Evolutionary conservation across 2,888 invertebrate genomes (phyloP).

Genomic region (Stenolophus ochropezus): DNA sequence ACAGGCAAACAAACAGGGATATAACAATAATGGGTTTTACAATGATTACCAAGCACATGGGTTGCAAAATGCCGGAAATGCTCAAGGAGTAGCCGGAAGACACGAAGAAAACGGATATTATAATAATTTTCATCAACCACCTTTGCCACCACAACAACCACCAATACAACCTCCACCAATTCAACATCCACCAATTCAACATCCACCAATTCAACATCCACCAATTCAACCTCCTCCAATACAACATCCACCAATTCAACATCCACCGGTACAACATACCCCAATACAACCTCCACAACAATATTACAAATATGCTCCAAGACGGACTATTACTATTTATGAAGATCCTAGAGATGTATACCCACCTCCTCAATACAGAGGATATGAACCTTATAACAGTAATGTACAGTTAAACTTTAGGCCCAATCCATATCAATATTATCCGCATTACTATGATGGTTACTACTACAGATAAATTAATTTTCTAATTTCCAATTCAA

Average conservation of each 20-base stretch:
- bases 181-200: no score
- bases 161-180: no score
- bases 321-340: conserved; percentile 70
- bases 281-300: no score
- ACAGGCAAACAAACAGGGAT: conserved; percentile 67
- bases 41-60: conserved; percentile 66
- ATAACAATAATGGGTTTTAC: conserved; percentile 68
- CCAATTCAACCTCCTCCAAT: no score
- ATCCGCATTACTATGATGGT: background rate
- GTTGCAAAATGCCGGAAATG: conserved; percentile 64
- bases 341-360: conserved; percentile 69
- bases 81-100: conserved; percentile 63
- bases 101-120: conserved; percentile 35
- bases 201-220: no score
- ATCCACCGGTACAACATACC: no score
- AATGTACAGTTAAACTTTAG: conserved; percentile 73
- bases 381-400: conserved; percentile 71
- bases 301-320: conserved; percentile 60
- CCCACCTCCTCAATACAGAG: background rate
- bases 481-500: background rate
- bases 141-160: no score
- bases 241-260: no score
- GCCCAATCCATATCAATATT: conserved; percentile 67
- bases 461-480: conserved; percentile 16
- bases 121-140: conserved; percentile 30